Evolutionary conservation across 2,113 vertebrate species (phyloP).

Genomic region (Triplophysa siluroides): DNA sequence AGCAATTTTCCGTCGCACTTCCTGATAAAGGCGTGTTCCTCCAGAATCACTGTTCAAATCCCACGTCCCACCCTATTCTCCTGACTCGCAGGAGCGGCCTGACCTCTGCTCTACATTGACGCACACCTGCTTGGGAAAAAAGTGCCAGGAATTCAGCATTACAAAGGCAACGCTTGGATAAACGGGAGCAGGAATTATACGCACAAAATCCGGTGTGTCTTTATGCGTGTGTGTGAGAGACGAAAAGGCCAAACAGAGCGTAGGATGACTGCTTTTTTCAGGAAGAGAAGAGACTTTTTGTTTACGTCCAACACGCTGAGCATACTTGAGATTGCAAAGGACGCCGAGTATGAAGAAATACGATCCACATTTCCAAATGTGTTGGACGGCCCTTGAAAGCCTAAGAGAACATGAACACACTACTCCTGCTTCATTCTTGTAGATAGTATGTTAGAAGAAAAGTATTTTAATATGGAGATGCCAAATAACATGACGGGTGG

Average conservation of each 20-base stretch:
- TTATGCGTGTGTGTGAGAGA: too few relatives aligned
- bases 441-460: constrained; percentile 6
- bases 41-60: constrained; percentile 42
- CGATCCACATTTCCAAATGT: constrained; percentile 30
- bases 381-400: background rate
- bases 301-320: constrained; percentile 65
- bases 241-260: background rate
- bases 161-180: constrained; percentile 19
- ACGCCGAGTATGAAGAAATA: constrained; percentile 49
- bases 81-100: constrained; percentile 18
- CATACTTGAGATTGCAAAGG: constrained; percentile 68
- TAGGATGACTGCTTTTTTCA: constrained; percentile 48
- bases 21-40: constrained; percentile 19
- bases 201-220: background rate
- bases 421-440: background rate
- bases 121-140: constrained; percentile 10
- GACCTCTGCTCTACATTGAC: constrained; percentile 41
- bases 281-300: constrained; percentile 68
- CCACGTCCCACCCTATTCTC: constrained; percentile 23
- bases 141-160: background rate
- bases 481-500: background rate
- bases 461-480: constrained; percentile 29
- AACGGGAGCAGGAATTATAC: background rate
- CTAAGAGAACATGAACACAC: background rate
- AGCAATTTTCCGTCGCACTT: background rate